These are phyloP conservation scores for Slavum lentiscoides DNA, from an alignment of 2,888 invertebrate genomes.

Conservation along the genomic window DNA sequence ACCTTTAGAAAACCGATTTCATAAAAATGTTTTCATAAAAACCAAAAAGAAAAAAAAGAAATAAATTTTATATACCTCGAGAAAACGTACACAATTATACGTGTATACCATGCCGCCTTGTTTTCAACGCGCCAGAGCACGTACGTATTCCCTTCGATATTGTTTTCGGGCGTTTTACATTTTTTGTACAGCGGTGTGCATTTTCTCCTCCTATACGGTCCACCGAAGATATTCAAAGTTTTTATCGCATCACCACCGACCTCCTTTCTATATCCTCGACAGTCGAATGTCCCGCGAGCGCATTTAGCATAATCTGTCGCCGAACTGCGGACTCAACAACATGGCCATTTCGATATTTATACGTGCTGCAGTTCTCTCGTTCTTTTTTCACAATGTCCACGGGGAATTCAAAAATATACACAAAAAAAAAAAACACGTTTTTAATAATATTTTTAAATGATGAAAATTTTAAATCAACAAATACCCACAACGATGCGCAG, in stretches of 20 bases:
- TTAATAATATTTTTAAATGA: too few relatives aligned
- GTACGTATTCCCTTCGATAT: conserved; percentile 32
- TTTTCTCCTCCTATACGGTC: background rate
- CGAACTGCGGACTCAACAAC: background rate
- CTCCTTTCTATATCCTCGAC: background rate
- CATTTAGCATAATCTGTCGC: conserved; percentile 27
- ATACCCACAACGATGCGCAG: too few relatives aligned
- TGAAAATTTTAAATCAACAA: too few relatives aligned
- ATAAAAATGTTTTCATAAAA: background rate
- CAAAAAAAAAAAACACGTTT: too few relatives aligned
- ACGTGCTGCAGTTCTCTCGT: background rate
- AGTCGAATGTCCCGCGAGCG: conserved; percentile 15
- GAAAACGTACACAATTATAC: background rate
- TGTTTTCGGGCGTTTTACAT: too few relatives aligned
- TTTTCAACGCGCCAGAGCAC: background rate
- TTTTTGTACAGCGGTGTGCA: background rate
- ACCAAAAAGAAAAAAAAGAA: background rate
- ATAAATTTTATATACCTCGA: background rate
- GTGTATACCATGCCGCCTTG: background rate
- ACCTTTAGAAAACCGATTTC: background rate
- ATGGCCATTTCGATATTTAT: conserved; percentile 2
- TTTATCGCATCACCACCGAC: background rate
- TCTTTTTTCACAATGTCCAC: background rate
- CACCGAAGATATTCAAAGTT: conserved; percentile 25
- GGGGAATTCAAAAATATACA: background rate